Evolutionary conservation across 2,113 vertebrate genomes (phyloP).

Genomic region (Alectura lathami): DNA sequence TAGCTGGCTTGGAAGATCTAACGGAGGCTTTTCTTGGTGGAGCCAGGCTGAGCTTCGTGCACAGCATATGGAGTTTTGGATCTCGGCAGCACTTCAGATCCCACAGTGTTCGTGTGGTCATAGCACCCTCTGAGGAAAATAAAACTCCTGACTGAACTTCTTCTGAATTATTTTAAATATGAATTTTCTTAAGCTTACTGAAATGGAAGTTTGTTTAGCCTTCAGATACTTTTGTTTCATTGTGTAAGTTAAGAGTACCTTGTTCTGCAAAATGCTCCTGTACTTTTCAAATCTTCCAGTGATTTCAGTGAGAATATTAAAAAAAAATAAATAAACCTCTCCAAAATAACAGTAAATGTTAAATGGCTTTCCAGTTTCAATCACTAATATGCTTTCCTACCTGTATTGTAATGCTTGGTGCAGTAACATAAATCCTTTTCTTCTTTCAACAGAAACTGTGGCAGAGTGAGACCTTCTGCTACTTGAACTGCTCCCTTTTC

Average conservation of each 20-base stretch:
- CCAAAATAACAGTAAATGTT: not conserved
- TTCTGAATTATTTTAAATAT: not conserved
- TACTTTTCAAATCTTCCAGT: not conserved
- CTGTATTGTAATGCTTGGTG: conserved; percentile 97
- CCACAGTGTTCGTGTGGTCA: not conserved
- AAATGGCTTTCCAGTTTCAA: not conserved
- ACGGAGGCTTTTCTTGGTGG: not conserved
- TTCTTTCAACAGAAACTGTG: conserved; percentile 95
- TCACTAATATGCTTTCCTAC: conserved; percentile 63
- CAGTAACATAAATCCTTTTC: conserved; percentile 94
- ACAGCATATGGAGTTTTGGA: not conserved
- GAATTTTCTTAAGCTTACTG: not conserved
- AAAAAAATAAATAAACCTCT: not conserved
- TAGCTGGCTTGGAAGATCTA: not conserved
- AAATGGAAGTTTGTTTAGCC: not conserved
- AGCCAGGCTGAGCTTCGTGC: not conserved
- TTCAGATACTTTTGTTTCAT: not conserved
- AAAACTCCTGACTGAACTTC: not conserved
- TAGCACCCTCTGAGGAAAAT: not conserved
- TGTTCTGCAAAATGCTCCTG: not conserved
- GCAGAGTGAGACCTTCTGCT: conserved; percentile 94
- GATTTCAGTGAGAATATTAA: not conserved
- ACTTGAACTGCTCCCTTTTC: conserved; percentile 95
- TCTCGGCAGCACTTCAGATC: not conserved
- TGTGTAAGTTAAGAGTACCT: not conserved